These are phyloP conservation scores for Andricus quercusramuli DNA, from an alignment of 2,888 invertebrate genomes.

Conservation along the genomic window DNA sequence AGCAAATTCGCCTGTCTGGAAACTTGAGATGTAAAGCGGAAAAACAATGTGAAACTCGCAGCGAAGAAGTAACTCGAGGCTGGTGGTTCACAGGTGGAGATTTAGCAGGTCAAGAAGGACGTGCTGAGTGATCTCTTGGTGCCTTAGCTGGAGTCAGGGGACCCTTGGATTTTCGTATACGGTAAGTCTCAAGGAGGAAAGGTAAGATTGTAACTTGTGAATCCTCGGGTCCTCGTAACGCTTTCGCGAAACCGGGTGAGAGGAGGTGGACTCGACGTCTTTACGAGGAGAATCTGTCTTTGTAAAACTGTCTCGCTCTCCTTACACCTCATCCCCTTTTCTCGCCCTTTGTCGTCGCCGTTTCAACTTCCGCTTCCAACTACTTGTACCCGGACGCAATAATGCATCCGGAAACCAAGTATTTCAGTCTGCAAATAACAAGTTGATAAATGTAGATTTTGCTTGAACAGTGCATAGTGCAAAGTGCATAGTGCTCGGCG, in stretches of 20 bases:
- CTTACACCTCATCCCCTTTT: not conserved
- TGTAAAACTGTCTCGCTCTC: slow-evolving; percentile 72
- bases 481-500: slow-evolving; percentile 47
- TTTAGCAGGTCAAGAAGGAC: slow-evolving; percentile 58
- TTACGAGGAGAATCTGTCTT: slow-evolving; percentile 75
- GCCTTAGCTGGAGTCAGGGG: slow-evolving; percentile 50
- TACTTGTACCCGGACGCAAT: not conserved
- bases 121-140: slow-evolving; percentile 49
- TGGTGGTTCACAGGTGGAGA: slow-evolving; percentile 48
- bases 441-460: not conserved
- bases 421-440: not conserved
- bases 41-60: slow-evolving; percentile 24
- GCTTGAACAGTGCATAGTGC: not conserved
- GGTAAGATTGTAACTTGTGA: slow-evolving; percentile 67
- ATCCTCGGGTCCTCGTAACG: slow-evolving; percentile 68
- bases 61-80: slow-evolving; percentile 40
- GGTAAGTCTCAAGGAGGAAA: slow-evolving; percentile 56
- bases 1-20: slow-evolving; percentile 9
- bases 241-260: slow-evolving; percentile 64
- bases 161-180: slow-evolving; percentile 55
- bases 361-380: slow-evolving; percentile 2
- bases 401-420: not conserved
- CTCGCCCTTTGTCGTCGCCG: not conserved
- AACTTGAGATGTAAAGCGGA: slow-evolving; percentile 32
- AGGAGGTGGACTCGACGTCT: slow-evolving; percentile 70